These are phyloP conservation scores for Cheilosia impressa DNA, from an alignment of 2,888 invertebrate species.

Conservation along the genomic window DNA sequence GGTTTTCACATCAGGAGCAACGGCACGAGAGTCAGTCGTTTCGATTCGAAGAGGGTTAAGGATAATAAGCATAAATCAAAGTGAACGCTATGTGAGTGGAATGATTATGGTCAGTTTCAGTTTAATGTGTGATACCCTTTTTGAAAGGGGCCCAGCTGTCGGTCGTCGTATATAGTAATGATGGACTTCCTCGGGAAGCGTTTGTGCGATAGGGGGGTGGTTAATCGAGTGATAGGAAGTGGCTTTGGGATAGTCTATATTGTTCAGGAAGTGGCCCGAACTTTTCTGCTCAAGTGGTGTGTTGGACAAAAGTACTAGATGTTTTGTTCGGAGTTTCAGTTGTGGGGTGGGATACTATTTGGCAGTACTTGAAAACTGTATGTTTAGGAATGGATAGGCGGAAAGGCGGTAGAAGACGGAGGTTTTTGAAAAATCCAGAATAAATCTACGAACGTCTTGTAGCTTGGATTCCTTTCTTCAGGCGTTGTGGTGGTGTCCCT, in stretches of 20 bases:
- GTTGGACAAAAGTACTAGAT: neutral
- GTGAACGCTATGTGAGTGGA: constrained; percentile 44
- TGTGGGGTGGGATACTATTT: too few relatives aligned
- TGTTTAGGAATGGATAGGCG: too few relatives aligned
- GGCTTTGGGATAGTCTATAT: constrained; percentile 19
- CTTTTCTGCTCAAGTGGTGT: constrained; percentile 26
- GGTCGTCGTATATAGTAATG: constrained; percentile 8
- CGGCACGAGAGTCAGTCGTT: constrained; percentile 5
- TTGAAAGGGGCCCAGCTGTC: neutral
- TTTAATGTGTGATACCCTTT: constrained; percentile 13
- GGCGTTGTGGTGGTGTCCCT: too few relatives aligned
- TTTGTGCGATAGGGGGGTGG: constrained; percentile 8
- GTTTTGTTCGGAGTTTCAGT: neutral
- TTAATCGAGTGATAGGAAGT: constrained; percentile 55
- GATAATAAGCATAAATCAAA: constrained; percentile 56
- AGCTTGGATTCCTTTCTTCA: too few relatives aligned
- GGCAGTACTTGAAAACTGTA: too few relatives aligned
- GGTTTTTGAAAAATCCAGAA: too few relatives aligned
- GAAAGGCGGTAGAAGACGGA: too few relatives aligned
- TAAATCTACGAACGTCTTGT: too few relatives aligned
- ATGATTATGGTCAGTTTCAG: constrained; percentile 53
- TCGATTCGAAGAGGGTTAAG: constrained; percentile 41
- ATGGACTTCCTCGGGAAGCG: constrained; percentile 33
- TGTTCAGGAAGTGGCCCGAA: neutral
- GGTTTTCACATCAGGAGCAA: neutral